Evolutionary conservation across 2,888 invertebrate species (phyloP).

Genomic region (Dryobotodes eremita): DNA sequence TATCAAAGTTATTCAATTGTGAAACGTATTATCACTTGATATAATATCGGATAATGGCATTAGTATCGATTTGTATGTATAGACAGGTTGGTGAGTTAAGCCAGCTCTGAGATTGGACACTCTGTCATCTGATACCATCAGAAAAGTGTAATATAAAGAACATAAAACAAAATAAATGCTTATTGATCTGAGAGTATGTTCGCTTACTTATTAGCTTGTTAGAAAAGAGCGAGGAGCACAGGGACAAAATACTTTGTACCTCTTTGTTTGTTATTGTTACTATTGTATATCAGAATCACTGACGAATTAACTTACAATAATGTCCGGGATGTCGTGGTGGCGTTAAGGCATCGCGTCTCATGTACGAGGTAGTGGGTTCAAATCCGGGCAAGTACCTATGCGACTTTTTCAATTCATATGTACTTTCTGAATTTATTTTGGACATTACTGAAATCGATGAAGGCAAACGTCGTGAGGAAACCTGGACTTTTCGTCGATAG

Average conservation of each 20-base stretch:
- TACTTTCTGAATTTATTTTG: neutral
- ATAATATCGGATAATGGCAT: constrained; percentile 71
- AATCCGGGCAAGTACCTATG: no score
- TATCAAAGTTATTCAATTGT: constrained; percentile 84
- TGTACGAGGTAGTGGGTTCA: neutral
- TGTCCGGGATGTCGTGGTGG: neutral
- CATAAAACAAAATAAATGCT: constrained; percentile 14
- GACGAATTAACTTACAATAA: neutral
- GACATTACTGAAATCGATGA: neutral
- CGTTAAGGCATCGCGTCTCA: neutral
- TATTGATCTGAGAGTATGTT: constrained; percentile 1
- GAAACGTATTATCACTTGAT: constrained; percentile 80
- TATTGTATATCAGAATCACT: neutral
- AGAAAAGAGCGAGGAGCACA: neutral
- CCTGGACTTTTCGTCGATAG: neutral
- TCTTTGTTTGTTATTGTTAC: neutral
- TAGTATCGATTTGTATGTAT: constrained; percentile 66
- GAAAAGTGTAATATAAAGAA: constrained; percentile 1
- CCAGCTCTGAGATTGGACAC: constrained; percentile 29
- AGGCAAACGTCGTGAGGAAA: neutral
- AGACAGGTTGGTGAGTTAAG: constrained; percentile 50
- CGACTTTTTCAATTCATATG: neutral
- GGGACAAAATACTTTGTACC: neutral
- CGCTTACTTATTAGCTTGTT: neutral
- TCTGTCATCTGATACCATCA: constrained; percentile 13